Percentiles rank a stretch among this genome's conserved stretches.
These are phyloP conservation scores for Pteruthius melanotis DNA, from an alignment of 2,113 vertebrate species.

Conservation along the genomic window DNA sequence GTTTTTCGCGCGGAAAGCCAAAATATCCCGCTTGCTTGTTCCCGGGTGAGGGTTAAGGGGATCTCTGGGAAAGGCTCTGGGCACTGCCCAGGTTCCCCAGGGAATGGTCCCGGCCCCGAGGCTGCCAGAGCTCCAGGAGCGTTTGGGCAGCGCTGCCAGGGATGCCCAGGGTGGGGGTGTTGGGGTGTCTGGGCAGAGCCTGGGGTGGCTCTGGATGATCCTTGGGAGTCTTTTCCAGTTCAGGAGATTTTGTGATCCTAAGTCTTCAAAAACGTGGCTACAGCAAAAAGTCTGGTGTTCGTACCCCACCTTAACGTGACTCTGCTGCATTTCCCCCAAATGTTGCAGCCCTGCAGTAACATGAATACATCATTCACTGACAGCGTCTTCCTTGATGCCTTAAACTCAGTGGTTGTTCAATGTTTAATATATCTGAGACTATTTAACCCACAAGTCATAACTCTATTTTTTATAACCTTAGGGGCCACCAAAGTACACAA, in stretches of 20 bases:
- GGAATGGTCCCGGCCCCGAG: background rate
- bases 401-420: fast-evolving
- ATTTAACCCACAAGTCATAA: background rate
- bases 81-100: background rate
- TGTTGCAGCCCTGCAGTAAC: background rate
- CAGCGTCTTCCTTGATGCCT: fast-evolving
- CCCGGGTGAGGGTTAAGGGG: background rate
- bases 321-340: fast-evolving
- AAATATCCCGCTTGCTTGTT: fast-evolving
- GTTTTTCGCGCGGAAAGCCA: background rate
- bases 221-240: background rate
- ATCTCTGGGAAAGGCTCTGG: background rate
- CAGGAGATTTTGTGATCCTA: background rate
- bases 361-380: fast-evolving
- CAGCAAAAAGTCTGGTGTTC: background rate
- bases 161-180: background rate
- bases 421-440: fast-evolving
- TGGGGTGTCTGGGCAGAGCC: background rate
- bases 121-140: background rate
- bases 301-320: fast-evolving
- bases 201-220: fast-evolving
- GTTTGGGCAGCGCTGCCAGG: fast-evolving
- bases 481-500: conserved; percentile 91
- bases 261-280: background rate
- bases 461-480: conserved; percentile 5